Evolutionary conservation across 2,113 vertebrate species (phyloP), one percentile per base, ranked within the genome.

Genomic region (Taurulus bubalis): DNA sequence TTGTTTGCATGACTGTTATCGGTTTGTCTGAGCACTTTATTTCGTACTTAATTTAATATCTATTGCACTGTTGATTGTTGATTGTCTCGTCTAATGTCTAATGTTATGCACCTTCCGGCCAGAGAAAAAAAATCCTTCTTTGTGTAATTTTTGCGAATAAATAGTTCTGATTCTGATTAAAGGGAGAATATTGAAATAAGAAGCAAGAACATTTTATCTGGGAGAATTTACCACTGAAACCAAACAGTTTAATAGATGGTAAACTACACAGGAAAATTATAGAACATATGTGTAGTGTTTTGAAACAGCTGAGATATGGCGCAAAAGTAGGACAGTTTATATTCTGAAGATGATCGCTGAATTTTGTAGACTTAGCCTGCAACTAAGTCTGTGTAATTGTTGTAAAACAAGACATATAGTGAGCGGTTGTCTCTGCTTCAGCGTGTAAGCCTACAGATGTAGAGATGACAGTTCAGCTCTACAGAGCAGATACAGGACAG

Each of bases 401-500:
- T 30, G 12, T 38, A 42, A 32, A 42, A 2, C 65, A 68, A 56
- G 69, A 56, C 75, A 72, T 26, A 71, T 78, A 51, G 63, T 64
- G 42, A 87, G 73, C 71, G n/a, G 74, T 75, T 80, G 66, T 82
- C 78, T 89, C 59, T 75, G 75, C 47, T 69, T 71, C 65, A 77
- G 85, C 62, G 0, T 73, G 73, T 18, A 72, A 36, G 79, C 72
- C 78, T 85, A 45, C 89, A 87, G 79, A 85, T 89, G 79, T 85
- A 74, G 34, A 77, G 82, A 89, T 91, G 86, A 92, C 85, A 89
- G 89, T 89, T 87, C 84, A 84, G 79, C 75, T 88, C 81, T 72
- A 75, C 78, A 86, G 87, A 93, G 84, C 93, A 91, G 86, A 91
- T 69, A 76, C 90, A 87, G 90, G 91, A 92, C 92, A 93, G 89